Percentiles rank a stretch among this genome's conserved stretches.
phyloP scores from a whole-genome alignment of 92 coral and sea anemone genomes.

The Actinernus sp. region DNA sequence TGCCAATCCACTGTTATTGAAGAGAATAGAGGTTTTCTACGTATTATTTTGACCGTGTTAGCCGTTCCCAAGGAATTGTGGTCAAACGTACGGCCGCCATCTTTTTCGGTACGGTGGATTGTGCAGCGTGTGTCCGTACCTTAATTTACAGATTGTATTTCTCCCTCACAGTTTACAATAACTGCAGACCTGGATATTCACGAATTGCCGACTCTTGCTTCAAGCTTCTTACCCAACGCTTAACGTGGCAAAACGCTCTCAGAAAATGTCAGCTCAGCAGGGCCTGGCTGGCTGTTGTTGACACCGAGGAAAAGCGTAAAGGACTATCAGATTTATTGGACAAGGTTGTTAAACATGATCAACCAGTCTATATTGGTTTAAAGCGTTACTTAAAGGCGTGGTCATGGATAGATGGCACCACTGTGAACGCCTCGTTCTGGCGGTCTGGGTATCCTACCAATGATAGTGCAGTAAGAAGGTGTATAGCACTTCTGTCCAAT shows the following conservation, averaged over 20 bases:
- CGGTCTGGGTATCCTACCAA: not conserved
- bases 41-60: no score
- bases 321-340: not conserved
- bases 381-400: not conserved
- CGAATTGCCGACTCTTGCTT: not conserved
- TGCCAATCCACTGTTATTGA: no score
- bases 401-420: slow-evolving; percentile 3
- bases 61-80: no score
- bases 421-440: not conserved
- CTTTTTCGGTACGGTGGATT: no score
- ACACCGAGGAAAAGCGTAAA: slow-evolving; percentile 2
- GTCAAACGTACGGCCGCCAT: no score
- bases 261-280: not conserved
- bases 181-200: not conserved
- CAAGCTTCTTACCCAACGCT: not conserved
- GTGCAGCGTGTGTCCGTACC: no score
- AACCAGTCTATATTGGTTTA: not conserved
- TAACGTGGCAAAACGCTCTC: not conserved
- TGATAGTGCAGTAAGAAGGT: not conserved
- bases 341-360: not conserved
- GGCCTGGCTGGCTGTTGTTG: slow-evolving; percentile 1
- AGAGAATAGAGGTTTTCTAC: no score
- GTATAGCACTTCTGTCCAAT: not conserved
- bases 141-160: not conserved
- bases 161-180: not conserved